Conservation (phyloP, 2,888 invertebrate species). For the Drosophila ezoana region DNA sequence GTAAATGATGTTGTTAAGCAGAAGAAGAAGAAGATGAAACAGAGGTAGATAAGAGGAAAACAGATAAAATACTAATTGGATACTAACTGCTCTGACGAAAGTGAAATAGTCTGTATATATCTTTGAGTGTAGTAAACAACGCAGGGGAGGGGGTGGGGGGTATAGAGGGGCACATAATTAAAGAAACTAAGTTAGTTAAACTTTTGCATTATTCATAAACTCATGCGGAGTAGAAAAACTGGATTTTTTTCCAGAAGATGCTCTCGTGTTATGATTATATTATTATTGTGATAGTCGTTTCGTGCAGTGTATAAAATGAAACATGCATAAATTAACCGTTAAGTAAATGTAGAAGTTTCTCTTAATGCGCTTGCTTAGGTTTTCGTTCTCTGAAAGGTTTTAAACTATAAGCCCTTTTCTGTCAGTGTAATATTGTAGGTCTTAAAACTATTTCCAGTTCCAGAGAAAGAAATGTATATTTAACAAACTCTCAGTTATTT, state of each 20-base stretch:
- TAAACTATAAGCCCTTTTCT: no score
- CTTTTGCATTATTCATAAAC: conserved; percentile 21
- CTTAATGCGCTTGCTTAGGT: no score
- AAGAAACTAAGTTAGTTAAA: background rate
- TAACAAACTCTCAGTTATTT: no score
- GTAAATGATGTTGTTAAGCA: conserved; percentile 47
- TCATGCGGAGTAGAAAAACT: background rate
- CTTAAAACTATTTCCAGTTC: no score
- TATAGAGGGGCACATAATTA: background rate
- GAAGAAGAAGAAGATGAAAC: background rate
- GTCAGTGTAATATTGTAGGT: no score
- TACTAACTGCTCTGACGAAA: conserved; percentile 35
- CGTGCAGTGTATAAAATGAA: background rate
- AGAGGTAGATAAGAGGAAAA: conserved; percentile 57
- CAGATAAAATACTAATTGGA: conserved; percentile 49
- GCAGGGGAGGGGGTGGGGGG: background rate
- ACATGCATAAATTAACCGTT: no score
- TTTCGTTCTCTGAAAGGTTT: no score
- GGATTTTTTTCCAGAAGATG: background rate
- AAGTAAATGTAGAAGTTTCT: no score
- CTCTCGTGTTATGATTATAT: background rate
- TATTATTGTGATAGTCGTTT: background rate
- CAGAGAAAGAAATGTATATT: no score
- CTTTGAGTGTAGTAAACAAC: background rate
- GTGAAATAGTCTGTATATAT: no score